A percentile compares a stretch with the other conserved stretches of the same genome.
Conservation (phyloP, 2,888 invertebrate genomes). For the Ormyrus labotus region DNA sequence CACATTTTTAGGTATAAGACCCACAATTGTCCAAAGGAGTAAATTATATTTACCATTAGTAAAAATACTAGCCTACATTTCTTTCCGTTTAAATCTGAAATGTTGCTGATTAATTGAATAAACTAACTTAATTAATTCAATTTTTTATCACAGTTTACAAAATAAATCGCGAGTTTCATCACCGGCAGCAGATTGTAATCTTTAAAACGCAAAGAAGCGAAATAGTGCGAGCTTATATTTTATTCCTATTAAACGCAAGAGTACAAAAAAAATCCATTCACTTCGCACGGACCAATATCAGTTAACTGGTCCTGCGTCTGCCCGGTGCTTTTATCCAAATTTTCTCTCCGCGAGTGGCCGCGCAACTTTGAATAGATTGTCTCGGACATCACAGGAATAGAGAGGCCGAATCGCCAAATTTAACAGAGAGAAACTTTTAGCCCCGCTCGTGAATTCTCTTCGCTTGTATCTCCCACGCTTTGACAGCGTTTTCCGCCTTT, state of each 20-base stretch:
- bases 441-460: not conserved
- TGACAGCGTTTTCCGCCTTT: slow-evolving; percentile 30
- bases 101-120: too few relatives aligned
- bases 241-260: not conserved
- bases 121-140: too few relatives aligned
- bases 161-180: too few relatives aligned
- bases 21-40: too few relatives aligned
- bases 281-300: slow-evolving; percentile 23
- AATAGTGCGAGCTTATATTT: too few relatives aligned
- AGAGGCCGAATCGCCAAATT: slow-evolving; percentile 22
- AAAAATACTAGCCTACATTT: too few relatives aligned
- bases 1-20: too few relatives aligned
- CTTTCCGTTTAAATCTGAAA: too few relatives aligned
- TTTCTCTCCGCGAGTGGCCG: not conserved
- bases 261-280: slow-evolving; percentile 10
- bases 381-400: not conserved
- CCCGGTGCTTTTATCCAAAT: slow-evolving; percentile 34
- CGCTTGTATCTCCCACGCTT: not conserved
- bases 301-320: slow-evolving; percentile 17
- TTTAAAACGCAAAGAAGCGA: too few relatives aligned
- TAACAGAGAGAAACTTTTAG: slow-evolving; percentile 32
- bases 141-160: too few relatives aligned
- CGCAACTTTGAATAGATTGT: slow-evolving; percentile 35
- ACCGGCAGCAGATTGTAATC: too few relatives aligned
- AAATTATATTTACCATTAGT: too few relatives aligned